A percentile compares a stretch with the other conserved stretches of the same genome.
Conservation (phyloP, 2,113 vertebrate genomes). For the Acanthisitta chloris region DNA sequence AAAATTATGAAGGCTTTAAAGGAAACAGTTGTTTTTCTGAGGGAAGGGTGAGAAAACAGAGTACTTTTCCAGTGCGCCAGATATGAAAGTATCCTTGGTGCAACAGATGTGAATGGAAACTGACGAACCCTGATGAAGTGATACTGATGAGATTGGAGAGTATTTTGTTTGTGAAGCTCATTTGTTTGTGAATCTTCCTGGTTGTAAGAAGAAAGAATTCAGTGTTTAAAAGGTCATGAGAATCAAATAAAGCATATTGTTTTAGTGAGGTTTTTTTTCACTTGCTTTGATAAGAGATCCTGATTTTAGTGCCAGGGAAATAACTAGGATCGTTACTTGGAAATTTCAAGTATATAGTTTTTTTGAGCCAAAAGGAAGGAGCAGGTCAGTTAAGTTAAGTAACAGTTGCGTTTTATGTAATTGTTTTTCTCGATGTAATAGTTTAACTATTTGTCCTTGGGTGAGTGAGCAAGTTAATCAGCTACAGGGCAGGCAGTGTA, state of each 20-base stretch:
- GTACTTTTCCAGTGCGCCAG: neutral
- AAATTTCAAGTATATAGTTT: neutral
- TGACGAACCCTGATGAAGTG: neutral
- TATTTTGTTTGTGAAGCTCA: neutral
- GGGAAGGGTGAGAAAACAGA: neutral
- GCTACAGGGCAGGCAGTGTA: neutral
- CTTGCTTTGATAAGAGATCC: neutral
- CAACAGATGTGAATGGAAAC: neutral
- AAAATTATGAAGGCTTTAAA: neutral
- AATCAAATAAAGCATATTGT: neutral
- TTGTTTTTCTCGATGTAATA: neutral
- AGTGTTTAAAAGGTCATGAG: neutral
- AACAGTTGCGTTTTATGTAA: neutral
- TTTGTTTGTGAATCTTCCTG: neutral
- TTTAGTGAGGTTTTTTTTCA: neutral
- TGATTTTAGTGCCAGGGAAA: neutral
- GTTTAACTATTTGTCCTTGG: constrained; percentile 19
- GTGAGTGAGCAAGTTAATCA: constrained; percentile 15
- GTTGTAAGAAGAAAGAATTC: neutral
- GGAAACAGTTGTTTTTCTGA: neutral
- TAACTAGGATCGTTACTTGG: neutral
- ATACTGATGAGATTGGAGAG: neutral
- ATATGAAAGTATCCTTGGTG: neutral
- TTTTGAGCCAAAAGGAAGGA: neutral
- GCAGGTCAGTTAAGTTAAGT: neutral